Base-by-base conservation (phyloP, 2,113 vertebrate genomes). In the Syngnathus typhle region DNA sequence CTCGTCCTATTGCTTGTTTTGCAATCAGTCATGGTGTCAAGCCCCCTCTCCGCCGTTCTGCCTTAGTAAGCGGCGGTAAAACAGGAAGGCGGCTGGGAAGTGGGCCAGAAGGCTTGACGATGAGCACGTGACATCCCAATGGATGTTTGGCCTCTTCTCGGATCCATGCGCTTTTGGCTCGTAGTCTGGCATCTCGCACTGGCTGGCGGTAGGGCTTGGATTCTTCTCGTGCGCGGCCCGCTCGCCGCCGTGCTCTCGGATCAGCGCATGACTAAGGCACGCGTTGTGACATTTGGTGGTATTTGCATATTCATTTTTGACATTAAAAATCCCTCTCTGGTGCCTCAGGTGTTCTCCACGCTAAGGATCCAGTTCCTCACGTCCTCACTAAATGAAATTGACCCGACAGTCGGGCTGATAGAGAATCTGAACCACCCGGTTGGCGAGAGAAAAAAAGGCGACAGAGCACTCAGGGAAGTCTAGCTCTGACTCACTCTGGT, bases 301-400 rank as follows among this genome's bases (percentile, higher is more conserved):
- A 88, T 88, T 88, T 89, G 65, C 83, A 89, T 89, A 87, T 85
- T 84, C 73, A 87, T 87, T 73, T 77, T 72, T 88, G 82, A 85
- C 85, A 88, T 88, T 87, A 87, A 82, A 66, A 82, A 82, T 80
- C 77, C 72, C 52, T 78, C 70, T 65, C n/a, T 15, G 38, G 21
- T 47, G 80, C 88, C 86, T 76, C 74, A 82, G 82, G 88, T 87
- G 76, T 77, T 75, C 64, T 68, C 2, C 5, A 56, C 64, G 64
- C 56, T 63, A 61, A 79, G 68, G 68, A 64, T 67, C 63, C 63
- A 61, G 59, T 68, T 80, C 60, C 47, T 71, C 69, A 3, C 44
- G 36, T 82, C 71, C 38, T 54, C 64, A 73, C 77, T 82, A 77
- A 86, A 73, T 81, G 60, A 81, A 81, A 67, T 71, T 79, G 85